phyloP scores from a whole-genome alignment of 2,797 vertebrate genomes.

The Gymnoscopelus braueri region DNA sequence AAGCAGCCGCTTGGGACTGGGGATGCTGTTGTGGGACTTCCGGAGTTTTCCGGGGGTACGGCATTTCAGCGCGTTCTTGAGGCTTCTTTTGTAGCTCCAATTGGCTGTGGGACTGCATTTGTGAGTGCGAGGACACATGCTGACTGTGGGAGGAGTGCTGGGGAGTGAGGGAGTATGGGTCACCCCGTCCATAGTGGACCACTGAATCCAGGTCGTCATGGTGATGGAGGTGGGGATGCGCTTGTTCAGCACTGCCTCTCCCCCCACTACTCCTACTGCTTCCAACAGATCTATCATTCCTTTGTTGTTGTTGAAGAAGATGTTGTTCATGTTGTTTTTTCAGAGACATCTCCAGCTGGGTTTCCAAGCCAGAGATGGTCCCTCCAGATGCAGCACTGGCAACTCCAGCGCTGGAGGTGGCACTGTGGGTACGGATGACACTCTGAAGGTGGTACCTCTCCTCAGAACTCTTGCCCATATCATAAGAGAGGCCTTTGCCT shows the following conservation, averaged over 20 bases:
- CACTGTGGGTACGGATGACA: slow-evolving; percentile 92
- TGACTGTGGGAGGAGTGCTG: slow-evolving; percentile 85
- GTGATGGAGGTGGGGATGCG: slow-evolving; percentile 83
- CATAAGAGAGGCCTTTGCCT: slow-evolving; percentile 84
- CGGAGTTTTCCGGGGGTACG: slow-evolving; percentile 83
- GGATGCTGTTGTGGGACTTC: slow-evolving; percentile 80
- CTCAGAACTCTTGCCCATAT: slow-evolving; percentile 88
- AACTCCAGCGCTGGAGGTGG: slow-evolving; percentile 76
- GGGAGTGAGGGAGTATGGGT: slow-evolving; percentile 77
- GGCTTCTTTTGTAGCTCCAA: slow-evolving; percentile 90
- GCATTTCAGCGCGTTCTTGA: slow-evolving; percentile 82
- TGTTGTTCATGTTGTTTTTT: slow-evolving; percentile 83
- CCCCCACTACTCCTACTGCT: slow-evolving; percentile 73
- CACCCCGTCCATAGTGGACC: slow-evolving; percentile 86
- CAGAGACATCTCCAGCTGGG: slow-evolving; percentile 89
- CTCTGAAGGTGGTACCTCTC: slow-evolving; percentile 94
- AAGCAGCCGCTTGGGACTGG: slow-evolving; percentile 80
- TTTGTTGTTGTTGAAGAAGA: slow-evolving; percentile 75
- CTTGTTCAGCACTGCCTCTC: slow-evolving; percentile 75
- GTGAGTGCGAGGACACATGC: slow-evolving; percentile 78
- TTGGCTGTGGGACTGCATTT: slow-evolving; percentile 80
- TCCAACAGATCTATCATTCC: slow-evolving; percentile 84
- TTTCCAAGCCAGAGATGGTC: slow-evolving; percentile 86
- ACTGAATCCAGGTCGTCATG: slow-evolving; percentile 90
- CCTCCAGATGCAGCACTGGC: slow-evolving; percentile 70